Base-by-base conservation (phyloP, 2,797 vertebrate species). In the Apogon hyalosoma region DNA sequence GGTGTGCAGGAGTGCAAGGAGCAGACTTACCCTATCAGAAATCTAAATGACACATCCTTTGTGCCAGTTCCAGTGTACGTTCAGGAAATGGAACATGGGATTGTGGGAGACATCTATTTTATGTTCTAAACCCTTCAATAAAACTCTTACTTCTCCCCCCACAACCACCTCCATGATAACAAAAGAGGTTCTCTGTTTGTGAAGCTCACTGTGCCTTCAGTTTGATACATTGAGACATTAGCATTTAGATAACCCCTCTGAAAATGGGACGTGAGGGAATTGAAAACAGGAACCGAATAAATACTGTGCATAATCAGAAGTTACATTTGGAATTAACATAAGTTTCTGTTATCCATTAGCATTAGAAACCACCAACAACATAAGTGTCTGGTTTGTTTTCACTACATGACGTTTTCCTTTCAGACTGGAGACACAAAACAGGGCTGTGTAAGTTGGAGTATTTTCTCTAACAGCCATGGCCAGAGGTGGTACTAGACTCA, bases 201-300 rank as follows among this genome's bases (percentile, higher is more conserved):
- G 69, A 82, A 79, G 68, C 58, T 51, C 63, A 81, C 78, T 63
- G 76, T 58, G 75, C 75, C 81, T 86, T 76, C 77, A 73, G 71
- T 87, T 84, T 91, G 87, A 92, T 89, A 89, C 89, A 88, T 65
- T 63, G 86, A 83, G 80, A 87, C 92, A 94, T 95, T 94, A 93
- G 93, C 94, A 95, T 95, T 93, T 94, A 94, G 93, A 94, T 93
- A 91, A 94, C 91, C 83, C 87, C 79, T 75, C 74, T 82, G 88
- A 90, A 91, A 85, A 83, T 79, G 47, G 74, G 75, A 83, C 80
- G 60, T 63, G 56, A 71, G 83, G 78, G 89, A 92, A 92, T 73
- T 83, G 84, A 79, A 91, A 88, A 85, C 57, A 82, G 82, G 75
- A 80, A 73, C 65, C n/a, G 73, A 88, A 90, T 87, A 89, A 91